phyloP scores from a whole-genome alignment of 2,888 invertebrate species.

The Dendrolimus houi region DNA sequence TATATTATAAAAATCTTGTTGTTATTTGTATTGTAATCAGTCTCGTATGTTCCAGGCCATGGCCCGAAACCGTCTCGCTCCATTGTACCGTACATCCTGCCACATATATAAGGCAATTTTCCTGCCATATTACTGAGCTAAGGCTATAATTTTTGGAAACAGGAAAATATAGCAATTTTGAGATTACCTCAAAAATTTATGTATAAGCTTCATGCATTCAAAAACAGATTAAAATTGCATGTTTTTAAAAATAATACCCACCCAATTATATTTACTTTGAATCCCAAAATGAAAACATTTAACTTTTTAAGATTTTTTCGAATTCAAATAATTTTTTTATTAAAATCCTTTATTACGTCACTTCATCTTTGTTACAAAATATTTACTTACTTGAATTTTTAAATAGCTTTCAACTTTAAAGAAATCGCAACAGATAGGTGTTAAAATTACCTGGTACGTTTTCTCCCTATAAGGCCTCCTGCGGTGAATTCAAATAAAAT shows the following conservation, averaged over 20 bases:
- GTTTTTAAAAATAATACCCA: no score
- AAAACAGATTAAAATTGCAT: no score
- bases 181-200: no score
- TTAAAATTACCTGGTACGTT: conserved; percentile 27
- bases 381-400: neutral
- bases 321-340: no score
- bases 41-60: conserved; percentile 46
- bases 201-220: no score
- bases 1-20: conserved; percentile 10
- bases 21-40: conserved; percentile 18
- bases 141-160: no score
- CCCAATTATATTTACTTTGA: no score
- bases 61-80: conserved; percentile 71
- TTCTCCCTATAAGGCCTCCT: conserved; percentile 31
- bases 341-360: no score
- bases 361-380: neutral
- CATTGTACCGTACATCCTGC: conserved; percentile 71
- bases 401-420: no score
- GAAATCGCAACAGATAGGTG: conserved; percentile 8
- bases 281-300: no score
- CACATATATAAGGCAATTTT: conserved; percentile 49
- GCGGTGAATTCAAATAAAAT: conserved; percentile 19
- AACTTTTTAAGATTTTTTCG: no score
- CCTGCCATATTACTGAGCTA: conserved; percentile 10
- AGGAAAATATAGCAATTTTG: no score